A percentile compares a stretch with the other conserved stretches of the same genome.
These are phyloP conservation scores for Drosophila jambulina DNA, from an alignment of 1,140 invertebrate genomes.

Conservation along the genomic window DNA sequence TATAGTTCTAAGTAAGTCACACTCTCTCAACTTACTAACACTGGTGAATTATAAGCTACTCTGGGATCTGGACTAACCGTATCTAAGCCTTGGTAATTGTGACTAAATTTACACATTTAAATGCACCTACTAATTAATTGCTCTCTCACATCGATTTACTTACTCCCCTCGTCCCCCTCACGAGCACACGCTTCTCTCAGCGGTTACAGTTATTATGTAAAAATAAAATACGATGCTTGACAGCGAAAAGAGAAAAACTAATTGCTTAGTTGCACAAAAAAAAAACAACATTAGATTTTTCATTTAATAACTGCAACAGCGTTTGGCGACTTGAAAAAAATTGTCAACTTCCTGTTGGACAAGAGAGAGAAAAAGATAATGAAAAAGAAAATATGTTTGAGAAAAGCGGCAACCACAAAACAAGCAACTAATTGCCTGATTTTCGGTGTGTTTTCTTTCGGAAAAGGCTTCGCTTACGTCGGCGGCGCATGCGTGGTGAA, in stretches of 20 bases:
- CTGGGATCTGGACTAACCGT: slow-evolving; percentile 10
- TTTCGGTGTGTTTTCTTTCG: slow-evolving; percentile 56
- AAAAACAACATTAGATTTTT: slow-evolving; percentile 47
- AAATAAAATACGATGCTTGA: slow-evolving; percentile 49
- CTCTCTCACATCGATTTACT: slow-evolving; percentile 37
- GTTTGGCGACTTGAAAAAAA: slow-evolving; percentile 35
- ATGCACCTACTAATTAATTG: slow-evolving; percentile 37
- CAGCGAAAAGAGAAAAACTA: slow-evolving; percentile 52
- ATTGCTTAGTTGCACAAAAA: slow-evolving; percentile 48
- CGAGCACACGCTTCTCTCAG: slow-evolving; percentile 19
- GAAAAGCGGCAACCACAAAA: slow-evolving; percentile 45
- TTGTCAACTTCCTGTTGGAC: slow-evolving; percentile 65
- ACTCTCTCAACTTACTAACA: slow-evolving; percentile 9
- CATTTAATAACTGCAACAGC: slow-evolving; percentile 73
- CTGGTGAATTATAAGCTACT: background rate
- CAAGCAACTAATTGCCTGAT: slow-evolving; percentile 60
- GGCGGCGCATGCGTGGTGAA: slow-evolving; percentile 98
- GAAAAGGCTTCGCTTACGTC: slow-evolving; percentile 96
- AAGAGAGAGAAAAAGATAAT: slow-evolving; percentile 23
- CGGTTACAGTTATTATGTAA: slow-evolving; percentile 66
- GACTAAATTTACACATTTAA: slow-evolving; percentile 38
- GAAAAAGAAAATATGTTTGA: slow-evolving; percentile 32
- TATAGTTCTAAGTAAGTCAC: background rate
- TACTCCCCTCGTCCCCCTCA: background rate
- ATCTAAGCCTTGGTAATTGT: slow-evolving; percentile 18